Percentiles rank a stretch among this genome's conserved stretches.
Conservation (phyloP, 2,888 invertebrate species). For the Heliconius cydno region DNA sequence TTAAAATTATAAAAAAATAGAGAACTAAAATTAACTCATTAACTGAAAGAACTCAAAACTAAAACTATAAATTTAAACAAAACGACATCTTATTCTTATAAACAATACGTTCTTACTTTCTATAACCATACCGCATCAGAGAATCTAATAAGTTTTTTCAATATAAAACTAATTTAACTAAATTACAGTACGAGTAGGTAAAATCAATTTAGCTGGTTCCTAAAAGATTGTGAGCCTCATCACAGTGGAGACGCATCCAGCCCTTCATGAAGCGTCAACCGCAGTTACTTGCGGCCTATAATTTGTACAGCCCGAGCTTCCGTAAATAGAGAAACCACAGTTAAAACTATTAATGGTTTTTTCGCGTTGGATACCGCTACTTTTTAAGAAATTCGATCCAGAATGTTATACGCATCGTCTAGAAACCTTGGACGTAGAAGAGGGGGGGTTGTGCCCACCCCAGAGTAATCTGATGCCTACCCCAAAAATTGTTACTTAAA, state of each 20-base stretch:
- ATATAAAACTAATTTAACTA: conserved; percentile 28
- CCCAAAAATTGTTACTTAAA: no score
- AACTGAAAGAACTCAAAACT: neutral
- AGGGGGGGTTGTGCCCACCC: no score
- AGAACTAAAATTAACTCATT: neutral
- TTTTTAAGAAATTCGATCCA: conserved; percentile 54
- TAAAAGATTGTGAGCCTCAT: conserved; percentile 40
- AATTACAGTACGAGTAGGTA: conserved; percentile 20
- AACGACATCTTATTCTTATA: fast-evolving
- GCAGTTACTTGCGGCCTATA: conserved; percentile 67
- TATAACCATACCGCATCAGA: neutral
- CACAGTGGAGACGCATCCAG: conserved; percentile 44
- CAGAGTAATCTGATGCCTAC: no score
- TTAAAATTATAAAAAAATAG: no score
- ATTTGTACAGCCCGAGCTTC: conserved; percentile 73
- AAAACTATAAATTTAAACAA: no score
- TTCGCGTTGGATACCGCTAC: conserved; percentile 63
- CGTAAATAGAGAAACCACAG: conserved; percentile 81
- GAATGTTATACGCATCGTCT: conserved; percentile 59
- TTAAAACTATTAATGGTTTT: conserved; percentile 73
- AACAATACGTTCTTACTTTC: neutral
- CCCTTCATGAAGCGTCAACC: conserved; percentile 61
- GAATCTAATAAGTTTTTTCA: neutral
- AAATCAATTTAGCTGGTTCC: conserved; percentile 38
- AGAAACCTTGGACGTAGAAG: conserved; percentile 47